A percentile compares a stretch with the other conserved stretches of the same genome.
phyloP scores from a whole-genome alignment of 2,888 invertebrate species.

The Ormyrus pomaceus region DNA sequence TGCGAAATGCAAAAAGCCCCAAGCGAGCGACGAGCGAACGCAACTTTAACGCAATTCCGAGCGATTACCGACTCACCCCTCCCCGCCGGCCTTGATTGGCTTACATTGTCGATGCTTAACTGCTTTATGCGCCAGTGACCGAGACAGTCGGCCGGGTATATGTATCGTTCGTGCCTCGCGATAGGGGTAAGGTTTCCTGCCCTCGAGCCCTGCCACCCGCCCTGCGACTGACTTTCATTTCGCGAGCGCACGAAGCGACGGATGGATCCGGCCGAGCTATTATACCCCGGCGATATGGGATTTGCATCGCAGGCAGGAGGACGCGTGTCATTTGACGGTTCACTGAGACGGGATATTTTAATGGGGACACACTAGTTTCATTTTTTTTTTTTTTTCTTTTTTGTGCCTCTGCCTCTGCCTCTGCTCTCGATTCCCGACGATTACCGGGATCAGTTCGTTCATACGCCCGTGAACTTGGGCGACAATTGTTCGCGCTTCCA shows the following conservation, averaged over 20 bases:
- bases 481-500: too few relatives aligned
- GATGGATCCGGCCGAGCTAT: background rate
- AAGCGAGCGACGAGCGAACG: conserved; percentile 61
- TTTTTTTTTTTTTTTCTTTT: too few relatives aligned
- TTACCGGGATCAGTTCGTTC: conserved; percentile 13
- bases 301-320: conserved; percentile 32
- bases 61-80: conserved; percentile 69
- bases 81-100: conserved; percentile 72
- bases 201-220: conserved; percentile 57
- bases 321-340: conserved; percentile 52
- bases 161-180: conserved; percentile 62
- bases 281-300: conserved; percentile 6
- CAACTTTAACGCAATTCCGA: conserved; percentile 73
- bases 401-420: conserved; percentile 25
- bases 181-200: conserved; percentile 74
- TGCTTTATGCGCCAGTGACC: conserved; percentile 76
- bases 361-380: conserved; percentile 32
- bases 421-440: conserved; percentile 31
- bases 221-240: conserved; percentile 40
- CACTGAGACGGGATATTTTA: conserved; percentile 56
- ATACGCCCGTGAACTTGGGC: too few relatives aligned
- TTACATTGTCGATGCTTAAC: conserved; percentile 76
- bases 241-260: conserved; percentile 15
- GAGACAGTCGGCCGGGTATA: conserved; percentile 60
- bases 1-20: too few relatives aligned